Base-by-base conservation (phyloP, 2,888 invertebrate genomes). In the Ypsolopha sequella region DNA sequence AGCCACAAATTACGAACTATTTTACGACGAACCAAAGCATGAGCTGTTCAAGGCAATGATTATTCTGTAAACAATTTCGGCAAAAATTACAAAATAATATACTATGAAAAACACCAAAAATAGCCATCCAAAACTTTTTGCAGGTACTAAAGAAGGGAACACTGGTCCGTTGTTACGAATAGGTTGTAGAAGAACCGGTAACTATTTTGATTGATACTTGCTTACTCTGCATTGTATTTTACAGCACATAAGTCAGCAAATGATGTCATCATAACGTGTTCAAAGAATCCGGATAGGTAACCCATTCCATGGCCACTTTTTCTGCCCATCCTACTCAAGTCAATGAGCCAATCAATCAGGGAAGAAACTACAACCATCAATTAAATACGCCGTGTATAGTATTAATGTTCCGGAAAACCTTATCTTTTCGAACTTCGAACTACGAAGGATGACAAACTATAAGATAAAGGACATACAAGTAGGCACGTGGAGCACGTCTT, bases 291-390 rank as follows among this genome's bases (percentile, higher is more conserved):
- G 85, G 81, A 76, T 79, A 76, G 65, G 64, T 73, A 70, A 71
- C 70, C 71, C 61, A 73, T 62, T 67, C 67, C 84, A 82, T 66
- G 81, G 85, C 55, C 82, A 80, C 80, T 80, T 84, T 81, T 85
- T 84, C 75, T 74, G 66, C 54, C 62, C 74, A 71, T 76, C 74
- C 74, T 65, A 68, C 68, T 72, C 58, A 53, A 44, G 48, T 51
- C 56, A 69, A 70, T 70, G 68, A 68, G 66, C 60, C 59, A 65
- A 64, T 65, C 60, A 52, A 53, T 64, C 63, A 60, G 63, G 68
- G 68, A 69, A 68, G 65, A 66, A 60, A 55, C 53, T 59, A 56
- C 54, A 60, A 61, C 59, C 61, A 61, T 59, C 60, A 68, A 70
- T 72, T 69, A 68, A 60, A 66, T 63, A 55, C 54, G 56, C 55